Conservation (phyloP, 2,113 vertebrate genomes). For the Aptenodytes forsteri region DNA sequence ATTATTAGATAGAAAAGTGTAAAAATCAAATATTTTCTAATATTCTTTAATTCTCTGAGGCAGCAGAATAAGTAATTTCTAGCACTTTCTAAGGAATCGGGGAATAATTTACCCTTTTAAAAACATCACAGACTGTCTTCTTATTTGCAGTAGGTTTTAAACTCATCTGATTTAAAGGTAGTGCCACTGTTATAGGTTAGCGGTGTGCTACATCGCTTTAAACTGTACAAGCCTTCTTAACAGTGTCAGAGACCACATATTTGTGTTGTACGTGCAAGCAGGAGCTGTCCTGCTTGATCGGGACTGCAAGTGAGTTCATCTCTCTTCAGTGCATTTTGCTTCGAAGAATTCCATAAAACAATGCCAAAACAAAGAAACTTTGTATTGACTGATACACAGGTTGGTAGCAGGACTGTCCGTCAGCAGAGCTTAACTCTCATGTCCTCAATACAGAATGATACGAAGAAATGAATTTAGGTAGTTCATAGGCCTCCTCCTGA, state of each 20-base stretch:
- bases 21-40: not conserved
- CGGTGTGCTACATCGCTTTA: not conserved
- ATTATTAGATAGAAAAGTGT: not conserved
- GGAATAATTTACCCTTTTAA: not conserved
- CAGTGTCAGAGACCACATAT: not conserved
- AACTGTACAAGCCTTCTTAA: not conserved
- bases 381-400: not conserved
- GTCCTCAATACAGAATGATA: not conserved
- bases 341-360: not conserved
- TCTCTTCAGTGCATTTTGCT: not conserved
- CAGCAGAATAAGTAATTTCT: not conserved
- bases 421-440: not conserved
- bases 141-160: not conserved
- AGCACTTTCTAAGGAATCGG: not conserved
- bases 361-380: not conserved
- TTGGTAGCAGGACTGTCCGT: not conserved
- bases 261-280: not conserved
- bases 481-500: not conserved
- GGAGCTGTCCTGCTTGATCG: not conserved
- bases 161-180: not conserved
- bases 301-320: not conserved
- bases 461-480: not conserved
- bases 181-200: not conserved
- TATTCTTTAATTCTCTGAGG: not conserved
- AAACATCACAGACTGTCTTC: fast-evolving